A percentile compares a stretch with the other conserved stretches of the same genome.
These are phyloP conservation scores for Meganola albula DNA, from an alignment of 2,888 invertebrate species.

Conservation along the genomic window DNA sequence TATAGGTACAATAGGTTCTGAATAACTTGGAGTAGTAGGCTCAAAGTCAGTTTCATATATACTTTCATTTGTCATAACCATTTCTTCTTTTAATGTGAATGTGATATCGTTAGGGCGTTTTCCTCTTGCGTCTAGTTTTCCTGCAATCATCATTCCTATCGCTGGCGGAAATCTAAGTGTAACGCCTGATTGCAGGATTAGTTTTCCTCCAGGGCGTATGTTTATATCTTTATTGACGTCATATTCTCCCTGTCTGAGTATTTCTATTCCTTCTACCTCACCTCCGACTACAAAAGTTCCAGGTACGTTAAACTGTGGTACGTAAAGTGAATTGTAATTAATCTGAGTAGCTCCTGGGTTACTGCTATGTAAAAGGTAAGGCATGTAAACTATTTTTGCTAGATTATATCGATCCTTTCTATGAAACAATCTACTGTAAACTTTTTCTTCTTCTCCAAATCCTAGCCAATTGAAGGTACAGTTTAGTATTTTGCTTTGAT, in stretches of 20 bases:
- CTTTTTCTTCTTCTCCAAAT: constrained; percentile 82
- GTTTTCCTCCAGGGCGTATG: constrained; percentile 93
- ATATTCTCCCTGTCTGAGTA: constrained; percentile 89
- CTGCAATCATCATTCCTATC: constrained; percentile 97
- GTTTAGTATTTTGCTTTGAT: constrained; percentile 95
- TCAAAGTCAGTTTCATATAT: constrained; percentile 79
- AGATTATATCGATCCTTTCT: constrained; percentile 96
- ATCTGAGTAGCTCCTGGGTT: constrained; percentile 92
- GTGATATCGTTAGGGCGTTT: constrained; percentile 87
- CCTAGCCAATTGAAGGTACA: constrained; percentile 97
- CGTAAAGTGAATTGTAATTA: constrained; percentile 85
- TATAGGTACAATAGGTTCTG: constrained; percentile 82
- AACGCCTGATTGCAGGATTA: constrained; percentile 92
- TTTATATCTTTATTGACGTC: constrained; percentile 96
- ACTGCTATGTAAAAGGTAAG: constrained; percentile 92
- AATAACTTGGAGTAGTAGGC: constrained; percentile 78
- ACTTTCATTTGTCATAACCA: constrained; percentile 80
- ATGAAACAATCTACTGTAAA: constrained; percentile 87
- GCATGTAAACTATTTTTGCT: constrained; percentile 93
- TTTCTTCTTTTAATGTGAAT: constrained; percentile 87
- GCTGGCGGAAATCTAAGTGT: constrained; percentile 93
- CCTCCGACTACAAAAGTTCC: constrained; percentile 89
- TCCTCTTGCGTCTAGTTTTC: constrained; percentile 90
- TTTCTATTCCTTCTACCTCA: constrained; percentile 94
- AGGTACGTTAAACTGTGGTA: constrained; percentile 85